Base-by-base conservation (phyloP, 1,140 invertebrate genomes). In the Drosophila teissieri region DNA sequence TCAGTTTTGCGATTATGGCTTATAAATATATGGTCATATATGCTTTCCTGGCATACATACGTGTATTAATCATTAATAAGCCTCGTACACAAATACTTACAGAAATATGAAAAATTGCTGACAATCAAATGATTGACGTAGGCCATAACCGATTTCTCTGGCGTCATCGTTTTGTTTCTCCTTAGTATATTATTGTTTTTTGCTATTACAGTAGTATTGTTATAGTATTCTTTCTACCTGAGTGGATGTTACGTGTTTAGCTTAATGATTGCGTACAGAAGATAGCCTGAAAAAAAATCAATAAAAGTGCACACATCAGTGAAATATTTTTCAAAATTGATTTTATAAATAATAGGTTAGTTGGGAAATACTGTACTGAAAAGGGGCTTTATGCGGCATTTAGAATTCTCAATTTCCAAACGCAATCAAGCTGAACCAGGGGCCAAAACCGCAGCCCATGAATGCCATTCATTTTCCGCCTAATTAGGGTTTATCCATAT, bases 61-160 rank as follows among this genome's bases (percentile, higher is more conserved):
- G 10, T 22, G 12, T 11, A 2, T 45, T 45, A 22, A 10, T 4
- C 4, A 2, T 4, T 48, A 3, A 49, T 7, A 14, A 17, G 1
- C 10, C 22, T 40, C 8, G 22, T 27, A 3, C n/a, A 65, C 37
- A 15, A 39, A 62, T 89, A 91, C 90, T 91, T 86, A 91, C 90
- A 86, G 63, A 91, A 91, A 80, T 91, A 91, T 90, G 90, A 89
- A 80, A n/a, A 91, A 69, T 91, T 91, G 80, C 90, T 91, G 83
- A 91, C 81, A 61, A 91, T 90, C 52, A 91, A 82, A 56, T 91
- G 90, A 86, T 91, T 91, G 55, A 90, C 58, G 70, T 91, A 91
- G 55, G 90, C 90, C 80, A 91, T 74, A 69, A 91, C 74, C 49
- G 90, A 91, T 78, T 91, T 91, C 54, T 91, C 90, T 53, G 90